phyloP scores from a whole-genome alignment of 2,113 vertebrate species.

The Hippopotamus amphibius region DNA sequence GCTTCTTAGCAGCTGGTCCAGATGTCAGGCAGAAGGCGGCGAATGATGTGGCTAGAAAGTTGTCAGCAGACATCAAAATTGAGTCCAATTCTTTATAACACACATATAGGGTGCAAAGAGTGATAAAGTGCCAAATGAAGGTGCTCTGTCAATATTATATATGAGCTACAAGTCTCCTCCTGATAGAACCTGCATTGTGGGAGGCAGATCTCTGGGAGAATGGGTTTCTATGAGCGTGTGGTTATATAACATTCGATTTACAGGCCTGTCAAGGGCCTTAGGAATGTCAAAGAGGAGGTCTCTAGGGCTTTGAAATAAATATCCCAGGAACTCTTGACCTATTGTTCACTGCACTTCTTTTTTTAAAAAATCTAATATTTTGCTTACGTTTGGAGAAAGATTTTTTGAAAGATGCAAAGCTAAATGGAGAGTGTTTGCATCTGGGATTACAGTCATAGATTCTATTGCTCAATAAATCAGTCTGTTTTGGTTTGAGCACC shows the following conservation, averaged over 20 bases:
- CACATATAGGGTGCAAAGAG: neutral
- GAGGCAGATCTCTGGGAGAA: neutral
- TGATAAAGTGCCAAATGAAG: neutral
- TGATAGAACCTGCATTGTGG: neutral
- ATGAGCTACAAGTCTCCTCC: neutral
- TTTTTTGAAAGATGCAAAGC: slow-evolving; percentile 5
- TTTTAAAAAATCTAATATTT: neutral
- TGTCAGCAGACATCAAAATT: neutral
- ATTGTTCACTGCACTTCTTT: slow-evolving; percentile 25
- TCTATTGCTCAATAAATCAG: neutral
- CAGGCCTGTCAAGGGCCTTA: neutral
- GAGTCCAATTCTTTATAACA: neutral
- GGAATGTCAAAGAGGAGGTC: neutral
- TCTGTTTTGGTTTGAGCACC: neutral
- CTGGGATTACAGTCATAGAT: neutral
- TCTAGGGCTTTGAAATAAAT: slow-evolving; percentile 60
- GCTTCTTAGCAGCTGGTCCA: neutral
- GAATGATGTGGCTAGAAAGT: neutral
- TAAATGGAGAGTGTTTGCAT: neutral
- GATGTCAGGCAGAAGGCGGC: neutral
- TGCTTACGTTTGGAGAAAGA: slow-evolving; percentile 22
- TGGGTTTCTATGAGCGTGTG: neutral
- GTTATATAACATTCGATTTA: neutral
- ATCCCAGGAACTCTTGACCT: slow-evolving; percentile 43
- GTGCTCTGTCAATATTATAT: neutral